Conservation (phyloP, 2,888 invertebrate genomes). For the Ctenicera cuprea region DNA sequence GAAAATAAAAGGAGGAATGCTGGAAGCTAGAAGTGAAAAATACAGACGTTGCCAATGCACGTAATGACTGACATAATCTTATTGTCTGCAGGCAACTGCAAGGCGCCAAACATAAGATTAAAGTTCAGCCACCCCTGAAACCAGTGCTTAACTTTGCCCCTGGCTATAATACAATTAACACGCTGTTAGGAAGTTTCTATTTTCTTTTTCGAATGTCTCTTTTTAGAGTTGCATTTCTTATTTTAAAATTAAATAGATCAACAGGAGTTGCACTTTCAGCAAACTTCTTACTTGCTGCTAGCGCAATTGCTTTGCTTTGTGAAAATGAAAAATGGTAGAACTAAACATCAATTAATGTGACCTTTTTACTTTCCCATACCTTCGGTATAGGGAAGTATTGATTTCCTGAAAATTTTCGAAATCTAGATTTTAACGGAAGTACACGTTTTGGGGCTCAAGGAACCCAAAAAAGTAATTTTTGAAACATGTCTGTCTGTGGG, state of each 20-base stretch:
- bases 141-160: slow-evolving; percentile 9
- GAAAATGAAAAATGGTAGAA: no score
- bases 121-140: slow-evolving; percentile 28
- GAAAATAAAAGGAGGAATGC: not conserved
- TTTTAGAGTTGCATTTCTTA: not conserved
- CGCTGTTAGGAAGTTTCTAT: slow-evolving; percentile 1
- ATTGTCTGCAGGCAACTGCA: slow-evolving; percentile 33
- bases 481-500: no score
- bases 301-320: not conserved
- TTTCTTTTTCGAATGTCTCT: not conserved
- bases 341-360: no score
- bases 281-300: not conserved
- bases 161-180: slow-evolving; percentile 16
- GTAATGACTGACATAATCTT: slow-evolving; percentile 31
- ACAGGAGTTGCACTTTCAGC: not conserved
- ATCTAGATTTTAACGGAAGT: no score
- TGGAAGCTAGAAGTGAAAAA: slow-evolving; percentile 15
- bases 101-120: slow-evolving; percentile 28
- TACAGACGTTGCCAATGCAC: slow-evolving; percentile 15
- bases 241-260: not conserved
- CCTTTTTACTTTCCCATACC: no score
- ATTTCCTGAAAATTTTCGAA: no score
- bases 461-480: no score
- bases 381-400: no score
- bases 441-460: no score